A percentile compares a stretch with the other conserved stretches of the same genome.
Evolutionary conservation across 1,140 invertebrate species (phyloP).

Genomic region (Cardiocondyla obscurior): DNA sequence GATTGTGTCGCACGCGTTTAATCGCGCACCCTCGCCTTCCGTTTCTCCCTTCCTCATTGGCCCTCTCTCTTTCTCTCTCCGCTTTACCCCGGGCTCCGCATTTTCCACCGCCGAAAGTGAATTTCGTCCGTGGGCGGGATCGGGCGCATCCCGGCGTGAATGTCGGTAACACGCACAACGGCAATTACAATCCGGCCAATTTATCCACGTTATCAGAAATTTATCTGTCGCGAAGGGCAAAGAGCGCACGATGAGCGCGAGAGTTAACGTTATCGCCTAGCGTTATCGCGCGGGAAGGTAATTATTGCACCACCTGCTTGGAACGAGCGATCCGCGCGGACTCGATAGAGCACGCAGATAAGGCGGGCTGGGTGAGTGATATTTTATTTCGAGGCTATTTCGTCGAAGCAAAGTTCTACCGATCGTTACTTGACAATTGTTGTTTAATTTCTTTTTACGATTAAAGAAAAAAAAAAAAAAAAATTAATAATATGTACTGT

Average conservation of each 20-base stretch:
- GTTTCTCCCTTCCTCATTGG: background rate
- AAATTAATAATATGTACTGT: background rate
- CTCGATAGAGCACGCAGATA: conserved; percentile 54
- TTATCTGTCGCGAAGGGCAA: conserved; percentile 73
- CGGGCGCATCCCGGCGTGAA: conserved; percentile 53
- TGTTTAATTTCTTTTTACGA: background rate
- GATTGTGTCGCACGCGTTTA: conserved; percentile 58
- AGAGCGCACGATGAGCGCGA: conserved; percentile 51
- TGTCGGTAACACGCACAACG: conserved; percentile 80
- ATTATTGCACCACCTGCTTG: conserved; percentile 71
- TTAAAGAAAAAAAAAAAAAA: background rate
- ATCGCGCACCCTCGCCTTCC: conserved; percentile 46
- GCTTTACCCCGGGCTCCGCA: background rate
- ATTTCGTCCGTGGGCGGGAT: conserved; percentile 42
- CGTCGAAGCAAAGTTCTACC: background rate
- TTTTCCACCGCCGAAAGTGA: conserved; percentile 50
- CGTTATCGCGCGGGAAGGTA: conserved; percentile 60
- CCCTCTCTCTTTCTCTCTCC: background rate
- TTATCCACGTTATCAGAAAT: conserved; percentile 80
- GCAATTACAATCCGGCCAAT: conserved; percentile 83
- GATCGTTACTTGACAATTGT: background rate
- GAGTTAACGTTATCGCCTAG: conserved; percentile 68
- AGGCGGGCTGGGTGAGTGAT: conserved; percentile 8
- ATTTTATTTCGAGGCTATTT: conserved; percentile 16
- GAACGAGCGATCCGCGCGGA: conserved; percentile 54